Conservation (phyloP, 2,888 invertebrate species). For the Drosophila tripunctata region DNA sequence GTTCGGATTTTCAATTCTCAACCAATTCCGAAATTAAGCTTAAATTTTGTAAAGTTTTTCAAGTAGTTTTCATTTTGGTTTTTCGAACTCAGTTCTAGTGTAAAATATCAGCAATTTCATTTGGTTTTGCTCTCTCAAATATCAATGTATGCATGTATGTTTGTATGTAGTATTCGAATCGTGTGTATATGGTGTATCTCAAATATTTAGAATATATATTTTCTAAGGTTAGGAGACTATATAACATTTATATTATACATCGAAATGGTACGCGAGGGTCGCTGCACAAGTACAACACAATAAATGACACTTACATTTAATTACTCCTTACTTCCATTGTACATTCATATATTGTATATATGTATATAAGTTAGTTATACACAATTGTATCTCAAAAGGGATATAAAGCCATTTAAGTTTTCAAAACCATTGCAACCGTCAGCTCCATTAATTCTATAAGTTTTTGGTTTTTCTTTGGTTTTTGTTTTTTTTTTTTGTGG, state of each 20-base stretch:
- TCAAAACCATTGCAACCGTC: conserved; percentile 59
- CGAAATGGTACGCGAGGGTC: conserved; percentile 32
- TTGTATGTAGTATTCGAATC: conserved; percentile 6
- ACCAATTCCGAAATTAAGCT: conserved; percentile 18
- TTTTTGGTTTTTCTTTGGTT: not conserved
- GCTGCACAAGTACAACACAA: conserved; percentile 57
- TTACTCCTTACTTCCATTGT: conserved; percentile 46
- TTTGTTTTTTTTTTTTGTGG: conserved; percentile 6
- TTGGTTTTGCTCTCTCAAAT: conserved; percentile 45
- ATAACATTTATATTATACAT: conserved; percentile 56
- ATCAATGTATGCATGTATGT: conserved; percentile 4
- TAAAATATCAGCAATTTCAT: conserved; percentile 71
- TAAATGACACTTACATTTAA: conserved; percentile 61
- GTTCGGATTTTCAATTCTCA: conserved; percentile 13
- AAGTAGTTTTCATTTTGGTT: conserved; percentile 14
- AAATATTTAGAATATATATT: conserved; percentile 58
- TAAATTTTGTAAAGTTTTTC: conserved; percentile 11
- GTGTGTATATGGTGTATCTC: conserved; percentile 9
- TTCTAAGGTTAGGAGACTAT: conserved; percentile 16
- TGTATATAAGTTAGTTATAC: conserved; percentile 52
- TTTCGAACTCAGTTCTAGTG: conserved; percentile 65
- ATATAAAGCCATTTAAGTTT: conserved; percentile 79
- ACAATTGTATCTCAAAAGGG: conserved; percentile 78
- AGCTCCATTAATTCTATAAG: conserved; percentile 24
- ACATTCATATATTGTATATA: conserved; percentile 52